Conservation (phyloP, 1,140 invertebrate species). For the Leptopilina boulardi region DNA sequence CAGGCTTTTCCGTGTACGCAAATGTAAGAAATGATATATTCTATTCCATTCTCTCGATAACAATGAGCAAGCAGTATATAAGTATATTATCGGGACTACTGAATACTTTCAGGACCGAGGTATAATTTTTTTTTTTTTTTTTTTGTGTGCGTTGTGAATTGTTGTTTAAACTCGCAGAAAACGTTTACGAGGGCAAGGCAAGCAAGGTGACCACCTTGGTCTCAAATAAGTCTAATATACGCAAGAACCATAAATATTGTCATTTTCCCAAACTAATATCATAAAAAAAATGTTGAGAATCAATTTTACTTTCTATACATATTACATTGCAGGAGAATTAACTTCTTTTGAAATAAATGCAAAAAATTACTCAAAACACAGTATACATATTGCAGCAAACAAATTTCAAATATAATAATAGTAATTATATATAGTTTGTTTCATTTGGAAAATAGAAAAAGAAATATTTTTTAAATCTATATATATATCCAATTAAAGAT, state of each 20-base stretch:
- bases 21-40: background rate
- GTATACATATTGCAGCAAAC: no score
- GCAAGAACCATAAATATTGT: constrained; percentile 12
- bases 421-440: no score
- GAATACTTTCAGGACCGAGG: background rate
- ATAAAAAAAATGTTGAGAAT: background rate
- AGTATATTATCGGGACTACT: background rate
- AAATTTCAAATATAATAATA: no score
- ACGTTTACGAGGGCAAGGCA: constrained; percentile 28
- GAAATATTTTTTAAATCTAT: no score
- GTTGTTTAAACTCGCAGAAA: constrained; percentile 14
- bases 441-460: no score
- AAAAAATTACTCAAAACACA: no score
- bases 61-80: background rate
- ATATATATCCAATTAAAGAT: background rate
- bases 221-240: constrained; percentile 20
- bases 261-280: background rate
- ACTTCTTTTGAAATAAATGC: no score
- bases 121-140: constrained; percentile 8
- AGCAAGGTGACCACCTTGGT: constrained; percentile 27
- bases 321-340: no score
- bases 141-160: background rate
- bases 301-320: background rate
- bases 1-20: background rate
- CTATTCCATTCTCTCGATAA: background rate